Evolutionary conservation across 2,113 vertebrate genomes (phyloP), one percentile per base, ranked within the genome.

Genomic region (Cottus gobio): DNA sequence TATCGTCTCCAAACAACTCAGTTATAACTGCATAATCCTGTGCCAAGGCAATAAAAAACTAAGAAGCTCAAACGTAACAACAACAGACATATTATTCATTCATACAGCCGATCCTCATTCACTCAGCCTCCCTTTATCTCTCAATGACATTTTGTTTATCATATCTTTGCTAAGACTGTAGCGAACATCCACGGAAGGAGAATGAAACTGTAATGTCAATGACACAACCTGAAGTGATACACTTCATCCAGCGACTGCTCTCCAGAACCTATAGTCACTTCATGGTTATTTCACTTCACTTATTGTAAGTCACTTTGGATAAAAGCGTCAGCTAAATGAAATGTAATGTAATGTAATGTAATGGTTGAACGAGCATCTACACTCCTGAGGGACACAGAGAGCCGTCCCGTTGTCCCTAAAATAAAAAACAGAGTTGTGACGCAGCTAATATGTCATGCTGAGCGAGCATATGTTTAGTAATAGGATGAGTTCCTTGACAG

Each of bases 11-110:
- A 52, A 64, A 52, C 42, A 79, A 42, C 26, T 63, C n/a, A 56
- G 44, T 12, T 54, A 39, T 0, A 36, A 61, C 36, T 61, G 58
- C 7, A 16, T 7, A 34, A 71, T 77, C 1, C 1, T 28, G 44
- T 15, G 36, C 36, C 20, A 62, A 71, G 18, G 1, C 67, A 57
- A 28, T 34, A 34, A 28, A 65, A 48, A 44, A 10, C 30, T 8
- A n/a, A 77, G 12, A 30, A 31, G 36, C 9, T 72, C 34, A 64
- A 64, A 42, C n/a, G 7, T n/a, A 66, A 66, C 9, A 42, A 42
- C 39, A 31, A 62, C 11, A 37, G 24, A 9, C 68, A 2, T n/a
- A 81, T 81, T 64, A 77, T 66, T 66, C 30, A 77, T 62, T 69
- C 36, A 75, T 37, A 15, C 54, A 64, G 54, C 36, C 57, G 13